These are phyloP conservation scores for Alosa sapidissima DNA, from an alignment of 2,797 vertebrate species.

Conservation along the genomic window DNA sequence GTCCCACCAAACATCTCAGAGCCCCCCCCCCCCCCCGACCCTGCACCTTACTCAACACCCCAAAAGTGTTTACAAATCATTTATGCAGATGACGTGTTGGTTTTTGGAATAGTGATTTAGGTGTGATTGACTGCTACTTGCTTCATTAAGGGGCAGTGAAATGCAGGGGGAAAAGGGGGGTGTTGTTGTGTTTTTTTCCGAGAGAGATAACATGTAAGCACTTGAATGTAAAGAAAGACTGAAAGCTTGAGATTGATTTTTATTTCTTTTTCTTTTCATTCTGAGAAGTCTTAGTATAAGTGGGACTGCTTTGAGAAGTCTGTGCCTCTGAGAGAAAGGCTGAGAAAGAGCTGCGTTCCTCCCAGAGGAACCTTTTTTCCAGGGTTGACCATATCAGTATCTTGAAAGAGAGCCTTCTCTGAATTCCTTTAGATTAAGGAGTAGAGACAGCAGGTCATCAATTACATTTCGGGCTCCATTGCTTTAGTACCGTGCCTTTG, in stretches of 20 bases:
- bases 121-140: conserved; percentile 48
- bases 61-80: conserved; percentile 74
- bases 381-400: conserved; percentile 17
- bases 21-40: conserved; percentile 54
- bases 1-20: conserved; percentile 63
- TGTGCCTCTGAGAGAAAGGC: not conserved
- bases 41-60: conserved; percentile 56
- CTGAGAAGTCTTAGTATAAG: not conserved
- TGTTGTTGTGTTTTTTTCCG: conserved; percentile 33
- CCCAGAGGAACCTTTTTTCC: conserved; percentile 10
- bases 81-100: conserved; percentile 24
- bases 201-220: conserved; percentile 41
- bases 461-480: conserved; percentile 35
- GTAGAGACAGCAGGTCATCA: conserved; percentile 32
- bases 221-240: conserved; percentile 53
- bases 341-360: not conserved
- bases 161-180: not conserved
- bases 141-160: conserved; percentile 30
- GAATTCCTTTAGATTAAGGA: conserved; percentile 32
- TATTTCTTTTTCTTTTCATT: not conserved
- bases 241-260: conserved; percentile 35
- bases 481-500: conserved; percentile 33
- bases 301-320: not conserved
- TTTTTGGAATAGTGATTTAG: conserved; percentile 69
- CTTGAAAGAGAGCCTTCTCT: conserved; percentile 10